Base-by-base conservation (phyloP, 2,888 invertebrate species). In the Hirtodrosophila cameraria region DNA sequence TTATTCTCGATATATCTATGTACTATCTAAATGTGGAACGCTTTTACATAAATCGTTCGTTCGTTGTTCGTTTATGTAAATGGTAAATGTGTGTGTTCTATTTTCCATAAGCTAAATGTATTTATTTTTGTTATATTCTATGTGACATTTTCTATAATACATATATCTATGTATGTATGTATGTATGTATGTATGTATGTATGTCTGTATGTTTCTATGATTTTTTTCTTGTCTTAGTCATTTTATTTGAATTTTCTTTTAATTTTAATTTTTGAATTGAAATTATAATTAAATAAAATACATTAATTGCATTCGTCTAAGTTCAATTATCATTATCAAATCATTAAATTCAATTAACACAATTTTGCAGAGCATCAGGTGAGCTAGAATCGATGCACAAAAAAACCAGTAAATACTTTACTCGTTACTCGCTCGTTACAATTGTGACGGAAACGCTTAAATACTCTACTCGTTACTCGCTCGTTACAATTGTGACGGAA, bases 1-100 rank as follows among this genome's bases (percentile, higher is more conserved):
- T 82, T 75, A 69, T 74, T 75, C 71, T 70, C 63, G 76, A 79
- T 75, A 75, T 80, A 86, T 75, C 79, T 86, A 87, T 87, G 77
- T 87, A 84, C 76, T 76, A 86, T 88, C 87, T 86, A 86, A 86
- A 86, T 86, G 86, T 87, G 86, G 84, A 88, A 88, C 84, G 89
- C 84, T 88, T 88, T 88, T 85, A 85, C 87, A 87, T 87, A 87
- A 85, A 87, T 84, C 82, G 82, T 82, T 82, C 82, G 82, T 86
- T 82, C 82, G 79, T 82, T 86, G 78, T 84, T 88, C 80, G 81
- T 87, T 87, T 87, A 86, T 83, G 76, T 86, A 77, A 80, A 81
- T 82, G 82, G 69, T 82, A 83, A 80, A 83, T 86, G 86, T 88
- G 75, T 83, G 77, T 77, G 75, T 84, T 75, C 71, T 76, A 69